phyloP scores from a whole-genome alignment of 35 echinoderm and acorn worm genomes.

The Apostichopus parvimensis region DNA sequence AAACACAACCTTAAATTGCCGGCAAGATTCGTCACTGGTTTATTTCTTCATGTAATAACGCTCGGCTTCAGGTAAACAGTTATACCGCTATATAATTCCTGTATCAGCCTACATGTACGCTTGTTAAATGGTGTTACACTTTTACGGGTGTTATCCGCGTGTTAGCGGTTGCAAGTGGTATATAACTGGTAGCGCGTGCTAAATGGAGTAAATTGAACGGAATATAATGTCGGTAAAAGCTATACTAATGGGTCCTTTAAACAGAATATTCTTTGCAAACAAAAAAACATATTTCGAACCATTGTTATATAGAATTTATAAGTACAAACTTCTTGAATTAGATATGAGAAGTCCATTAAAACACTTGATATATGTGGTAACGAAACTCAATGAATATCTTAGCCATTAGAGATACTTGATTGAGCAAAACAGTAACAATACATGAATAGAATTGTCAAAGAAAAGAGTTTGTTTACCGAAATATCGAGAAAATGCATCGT shows the following conservation, averaged over 20 bases:
- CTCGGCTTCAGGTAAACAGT: slow-evolving; percentile 7
- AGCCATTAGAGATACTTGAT: background rate
- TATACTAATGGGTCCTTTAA: background rate
- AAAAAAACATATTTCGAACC: background rate
- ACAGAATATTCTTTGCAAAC: background rate
- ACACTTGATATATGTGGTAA: background rate
- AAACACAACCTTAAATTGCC: background rate
- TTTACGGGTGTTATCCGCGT: background rate
- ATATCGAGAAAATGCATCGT: too few species aligned
- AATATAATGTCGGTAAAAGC: background rate
- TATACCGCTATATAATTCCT: background rate
- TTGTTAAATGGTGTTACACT: slow-evolving; percentile 6
- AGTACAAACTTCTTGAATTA: background rate
- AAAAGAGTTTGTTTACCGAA: too few species aligned
- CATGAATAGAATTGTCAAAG: background rate
- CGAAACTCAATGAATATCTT: background rate
- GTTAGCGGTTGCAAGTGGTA: background rate
- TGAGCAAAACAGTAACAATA: background rate
- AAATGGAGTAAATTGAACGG: background rate
- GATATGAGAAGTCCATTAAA: background rate
- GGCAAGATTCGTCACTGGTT: background rate
- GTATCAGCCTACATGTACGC: background rate
- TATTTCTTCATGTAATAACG: background rate
- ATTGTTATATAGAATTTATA: background rate
- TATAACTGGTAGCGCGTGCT: background rate